Evolutionary conservation across 2,797 vertebrate genomes (phyloP), one percentile per base, ranked within the genome.

Genomic region (Oreortyx pictus): DNA sequence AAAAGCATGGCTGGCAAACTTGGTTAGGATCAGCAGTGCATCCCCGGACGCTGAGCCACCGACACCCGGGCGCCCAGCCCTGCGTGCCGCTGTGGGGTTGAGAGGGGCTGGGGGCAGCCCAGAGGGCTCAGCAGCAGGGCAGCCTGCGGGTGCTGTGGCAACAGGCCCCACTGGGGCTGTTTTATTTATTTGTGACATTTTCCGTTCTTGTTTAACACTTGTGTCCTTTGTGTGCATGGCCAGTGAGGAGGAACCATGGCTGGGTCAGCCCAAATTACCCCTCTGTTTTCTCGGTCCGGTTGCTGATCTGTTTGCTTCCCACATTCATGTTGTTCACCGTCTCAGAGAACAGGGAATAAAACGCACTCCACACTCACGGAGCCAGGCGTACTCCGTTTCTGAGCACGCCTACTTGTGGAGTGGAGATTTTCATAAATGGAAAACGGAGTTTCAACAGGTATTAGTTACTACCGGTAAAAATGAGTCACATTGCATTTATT

Each of bases 1-100:
- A 99, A 99, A 99, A 98, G 98, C 98, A 94, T 93, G 97, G 96
- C 97, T 98, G 97, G 98, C 98, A 98, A 98, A 98, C 98, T 98
- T 97, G 95, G 97, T 98, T 98, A 98, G 97, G 92, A 95, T 98
- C 97, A 97, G 97, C 64, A 27, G 95, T 79, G 97, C 97, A 98
- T 98, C 97, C 95, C 54, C 88, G 52, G 61, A 97, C 96, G 88
- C 95, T 72, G 86, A 92, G 88, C 94, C 95, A 94, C 74, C 37
- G 95, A 62, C 93, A 96, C 92, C 92, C 87, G 57, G 95, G 94
- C 77, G 24, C 70, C 24, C 50, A 9, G 43, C 87, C 71, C 83
- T 56, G 3, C 6, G 27, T 44, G 62, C 62, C 29, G 8, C 24
- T 24, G 43, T 4, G 33, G 66, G 66, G 46, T n/a, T 18, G 41